Evolutionary conservation across 2,888 invertebrate species (phyloP).

Genomic region (Agrilus cyanescens): DNA sequence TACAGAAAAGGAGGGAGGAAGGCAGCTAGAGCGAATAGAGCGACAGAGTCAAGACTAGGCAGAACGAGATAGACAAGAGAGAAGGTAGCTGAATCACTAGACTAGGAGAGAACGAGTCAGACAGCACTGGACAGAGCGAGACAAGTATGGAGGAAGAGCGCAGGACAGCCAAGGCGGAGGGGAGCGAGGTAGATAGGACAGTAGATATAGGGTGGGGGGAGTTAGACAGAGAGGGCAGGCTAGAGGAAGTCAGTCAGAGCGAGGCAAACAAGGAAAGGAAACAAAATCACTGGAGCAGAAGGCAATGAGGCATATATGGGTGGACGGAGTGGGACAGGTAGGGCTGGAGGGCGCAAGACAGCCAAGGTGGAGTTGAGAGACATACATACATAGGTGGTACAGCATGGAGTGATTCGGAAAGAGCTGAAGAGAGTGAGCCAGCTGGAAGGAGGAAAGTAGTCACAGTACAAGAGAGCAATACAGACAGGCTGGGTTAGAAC

Average conservation of each 20-base stretch:
- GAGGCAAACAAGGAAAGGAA: not conserved
- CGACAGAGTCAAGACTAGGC: not conserved
- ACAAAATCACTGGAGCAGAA: constrained; percentile 6
- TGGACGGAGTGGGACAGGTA: too few species aligned
- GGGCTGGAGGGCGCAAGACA: too few species aligned
- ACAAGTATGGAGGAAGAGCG: not conserved
- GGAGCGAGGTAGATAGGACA: not conserved
- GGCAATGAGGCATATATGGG: too few species aligned
- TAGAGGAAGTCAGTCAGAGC: not conserved
- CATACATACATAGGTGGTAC: too few species aligned
- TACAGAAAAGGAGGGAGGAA: not conserved
- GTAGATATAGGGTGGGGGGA: not conserved
- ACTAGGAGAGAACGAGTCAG: not conserved
- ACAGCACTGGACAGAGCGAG: not conserved
- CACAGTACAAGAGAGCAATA: too few species aligned
- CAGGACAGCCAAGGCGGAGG: not conserved
- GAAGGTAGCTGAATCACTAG: not conserved
- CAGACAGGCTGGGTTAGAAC: not conserved
- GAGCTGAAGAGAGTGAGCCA: too few species aligned
- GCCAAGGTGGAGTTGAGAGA: too few species aligned
- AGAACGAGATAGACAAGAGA: not conserved
- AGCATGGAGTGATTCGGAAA: too few species aligned
- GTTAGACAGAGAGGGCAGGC: not conserved
- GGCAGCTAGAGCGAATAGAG: not conserved
- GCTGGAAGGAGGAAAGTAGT: too few species aligned